These are phyloP conservation scores for Parazoanthus swiftii DNA, from an alignment of 92 coral and sea anemone genomes.

Conservation along the genomic window DNA sequence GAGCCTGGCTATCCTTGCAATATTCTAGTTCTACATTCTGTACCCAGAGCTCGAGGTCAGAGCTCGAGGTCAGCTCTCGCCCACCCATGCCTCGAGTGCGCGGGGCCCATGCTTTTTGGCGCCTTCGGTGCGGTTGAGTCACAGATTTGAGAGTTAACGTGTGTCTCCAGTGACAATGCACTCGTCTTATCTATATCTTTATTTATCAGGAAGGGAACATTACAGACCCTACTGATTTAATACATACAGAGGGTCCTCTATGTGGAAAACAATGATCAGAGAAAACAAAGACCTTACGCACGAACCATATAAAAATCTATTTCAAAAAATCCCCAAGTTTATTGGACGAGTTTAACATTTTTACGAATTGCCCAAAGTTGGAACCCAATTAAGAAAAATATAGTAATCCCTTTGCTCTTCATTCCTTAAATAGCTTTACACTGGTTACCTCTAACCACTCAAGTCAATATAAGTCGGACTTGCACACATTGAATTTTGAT, in stretches of 20 bases:
- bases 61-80: no score
- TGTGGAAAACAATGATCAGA: background rate
- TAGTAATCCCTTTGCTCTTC: background rate
- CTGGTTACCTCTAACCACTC: background rate
- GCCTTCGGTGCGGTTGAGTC: no score
- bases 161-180: background rate
- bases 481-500: background rate
- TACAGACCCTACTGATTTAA: background rate
- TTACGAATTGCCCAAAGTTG: background rate
- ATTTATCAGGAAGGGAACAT: background rate
- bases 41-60: no score
- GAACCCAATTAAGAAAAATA: background rate
- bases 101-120: no score
- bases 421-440: background rate
- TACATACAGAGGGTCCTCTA: background rate
- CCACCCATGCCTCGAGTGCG: no score
- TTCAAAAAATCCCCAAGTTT: background rate
- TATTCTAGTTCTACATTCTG: no score
- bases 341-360: background rate
- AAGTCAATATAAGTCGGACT: background rate
- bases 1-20: no score
- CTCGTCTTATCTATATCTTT: background rate
- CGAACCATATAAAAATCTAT: background rate
- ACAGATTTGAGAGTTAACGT: no score
- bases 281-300: background rate